phyloP scores from a whole-genome alignment of 2,113 vertebrate genomes.

The Seriola dumerili region DNA sequence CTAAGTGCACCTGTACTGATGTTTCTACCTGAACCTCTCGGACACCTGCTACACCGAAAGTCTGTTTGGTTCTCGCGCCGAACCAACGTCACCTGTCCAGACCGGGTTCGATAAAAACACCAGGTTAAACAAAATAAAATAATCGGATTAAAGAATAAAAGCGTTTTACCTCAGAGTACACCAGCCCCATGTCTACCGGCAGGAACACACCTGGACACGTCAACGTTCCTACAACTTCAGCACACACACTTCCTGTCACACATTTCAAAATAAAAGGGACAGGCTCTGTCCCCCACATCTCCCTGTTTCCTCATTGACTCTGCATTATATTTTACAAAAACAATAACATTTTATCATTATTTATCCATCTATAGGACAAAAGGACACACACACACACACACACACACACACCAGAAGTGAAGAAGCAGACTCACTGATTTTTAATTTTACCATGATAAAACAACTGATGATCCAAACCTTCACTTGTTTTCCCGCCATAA shows the following conservation, averaged over 20 bases:
- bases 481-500: too few species aligned
- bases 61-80: background rate
- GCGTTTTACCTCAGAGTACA: slow-evolving; percentile 71
- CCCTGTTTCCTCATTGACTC: too few species aligned
- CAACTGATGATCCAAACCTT: too few species aligned
- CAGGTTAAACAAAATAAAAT: background rate
- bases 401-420: too few species aligned
- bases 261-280: slow-evolving; percentile 40
- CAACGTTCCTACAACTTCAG: accelerated
- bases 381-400: too few species aligned
- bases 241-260: accelerated
- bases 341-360: too few species aligned
- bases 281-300: too few species aligned
- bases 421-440: too few species aligned
- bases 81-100: background rate
- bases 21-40: background rate
- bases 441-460: too few species aligned
- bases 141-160: background rate
- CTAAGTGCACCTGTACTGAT: too few species aligned
- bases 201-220: slow-evolving; percentile 47
- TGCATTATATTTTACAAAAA: too few species aligned
- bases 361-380: too few species aligned
- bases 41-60: background rate
- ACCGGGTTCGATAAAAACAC: background rate
- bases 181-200: slow-evolving; percentile 58